Conservation (phyloP, 1,140 invertebrate genomes). For the Spodoptera litura region DNA sequence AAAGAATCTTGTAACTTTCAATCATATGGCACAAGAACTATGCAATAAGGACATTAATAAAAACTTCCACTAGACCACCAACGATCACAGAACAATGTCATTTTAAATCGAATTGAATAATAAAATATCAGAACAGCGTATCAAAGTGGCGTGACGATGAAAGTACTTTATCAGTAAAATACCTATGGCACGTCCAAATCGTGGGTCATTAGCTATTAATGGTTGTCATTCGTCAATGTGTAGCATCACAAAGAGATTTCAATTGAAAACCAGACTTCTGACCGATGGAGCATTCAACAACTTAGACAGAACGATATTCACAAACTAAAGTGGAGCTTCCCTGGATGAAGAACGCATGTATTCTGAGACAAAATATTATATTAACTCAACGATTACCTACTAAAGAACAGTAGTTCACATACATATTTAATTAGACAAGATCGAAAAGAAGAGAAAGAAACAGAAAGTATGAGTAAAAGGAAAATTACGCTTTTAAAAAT, state of each 20-base stretch:
- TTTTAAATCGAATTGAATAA: slow-evolving; percentile 52
- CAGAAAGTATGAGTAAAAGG: no score
- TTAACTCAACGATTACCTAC: no score
- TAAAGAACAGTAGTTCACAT: no score
- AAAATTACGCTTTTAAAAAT: no score
- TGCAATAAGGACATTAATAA: neutral
- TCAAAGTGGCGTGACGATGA: slow-evolving; percentile 54
- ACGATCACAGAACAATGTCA: slow-evolving; percentile 45
- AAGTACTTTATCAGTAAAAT: slow-evolving; percentile 42
- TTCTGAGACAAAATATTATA: no score
- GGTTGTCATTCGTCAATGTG: slow-evolving; percentile 62
- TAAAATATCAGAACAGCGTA: slow-evolving; percentile 47
- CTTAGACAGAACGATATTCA: no score
- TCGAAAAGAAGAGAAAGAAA: no score
- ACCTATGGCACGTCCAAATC: slow-evolving; percentile 42
- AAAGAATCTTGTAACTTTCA: no score
- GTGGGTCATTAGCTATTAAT: slow-evolving; percentile 57
- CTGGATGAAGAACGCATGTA: no score
- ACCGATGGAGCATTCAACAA: neutral
- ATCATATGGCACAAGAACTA: no score
- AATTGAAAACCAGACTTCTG: neutral
- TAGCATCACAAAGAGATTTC: slow-evolving; percentile 55
- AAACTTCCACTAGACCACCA: slow-evolving; percentile 49
- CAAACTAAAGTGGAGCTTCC: no score
- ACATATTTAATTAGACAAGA: no score